Evolutionary conservation across 2,797 vertebrate species (phyloP).

Genomic region (Pseudopleuronectes americanus): DNA sequence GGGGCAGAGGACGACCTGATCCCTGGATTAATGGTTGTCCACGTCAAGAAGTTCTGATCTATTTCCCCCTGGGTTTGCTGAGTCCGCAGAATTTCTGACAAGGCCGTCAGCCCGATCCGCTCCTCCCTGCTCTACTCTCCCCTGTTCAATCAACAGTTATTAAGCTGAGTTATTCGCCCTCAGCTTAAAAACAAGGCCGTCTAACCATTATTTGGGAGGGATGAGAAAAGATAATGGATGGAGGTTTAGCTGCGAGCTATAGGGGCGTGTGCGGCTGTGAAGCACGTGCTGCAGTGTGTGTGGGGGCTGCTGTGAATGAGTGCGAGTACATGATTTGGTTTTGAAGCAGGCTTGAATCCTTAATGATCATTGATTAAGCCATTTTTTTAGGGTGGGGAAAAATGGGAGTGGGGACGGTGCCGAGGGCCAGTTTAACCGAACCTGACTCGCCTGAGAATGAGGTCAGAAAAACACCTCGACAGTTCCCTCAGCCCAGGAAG

Average conservation of each 20-base stretch:
- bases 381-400: constrained; percentile 36
- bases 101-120: constrained; percentile 19
- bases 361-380: constrained; percentile 54
- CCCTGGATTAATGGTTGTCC: constrained; percentile 40
- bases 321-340: constrained; percentile 49
- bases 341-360: constrained; percentile 51
- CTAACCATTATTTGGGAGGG: constrained; percentile 24
- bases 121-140: not conserved
- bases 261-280: constrained; percentile 21
- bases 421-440: constrained; percentile 45
- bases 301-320: constrained; percentile 14
- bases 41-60: constrained; percentile 52
- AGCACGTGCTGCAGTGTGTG: constrained; percentile 20
- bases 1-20: constrained; percentile 8
- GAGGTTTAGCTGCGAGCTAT: constrained; percentile 47
- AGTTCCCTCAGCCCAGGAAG: not conserved
- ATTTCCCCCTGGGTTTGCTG: constrained; percentile 24
- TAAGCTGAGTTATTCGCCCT: constrained; percentile 50
- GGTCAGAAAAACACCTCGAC: constrained; percentile 24
- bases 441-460: constrained; percentile 48
- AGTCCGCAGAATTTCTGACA: constrained; percentile 61
- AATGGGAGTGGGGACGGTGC: constrained; percentile 23
- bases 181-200: constrained; percentile 51
- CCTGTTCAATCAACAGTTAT: constrained; percentile 15
- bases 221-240: constrained; percentile 37